Evolutionary conservation across 2,113 vertebrate species (phyloP).

Genomic region (Telmatochromis sp.): DNA sequence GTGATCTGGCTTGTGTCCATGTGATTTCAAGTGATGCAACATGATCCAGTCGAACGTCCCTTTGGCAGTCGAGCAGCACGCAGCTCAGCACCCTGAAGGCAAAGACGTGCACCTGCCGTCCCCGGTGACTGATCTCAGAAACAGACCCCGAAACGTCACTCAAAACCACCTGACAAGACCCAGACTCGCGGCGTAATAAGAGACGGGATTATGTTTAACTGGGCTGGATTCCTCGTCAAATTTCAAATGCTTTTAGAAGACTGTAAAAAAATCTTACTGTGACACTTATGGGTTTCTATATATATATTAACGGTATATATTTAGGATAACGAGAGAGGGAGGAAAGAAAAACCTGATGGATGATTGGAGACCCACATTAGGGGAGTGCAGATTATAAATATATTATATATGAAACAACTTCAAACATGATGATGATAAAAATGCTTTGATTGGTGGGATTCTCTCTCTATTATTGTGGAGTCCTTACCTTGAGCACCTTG

Average conservation of each 20-base stretch:
- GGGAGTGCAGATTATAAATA: background rate
- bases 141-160: background rate
- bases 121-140: slow-evolving; percentile 19
- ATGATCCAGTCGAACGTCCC: slow-evolving; percentile 11
- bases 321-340: background rate
- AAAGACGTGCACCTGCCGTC: slow-evolving; percentile 48
- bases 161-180: background rate
- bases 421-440: background rate
- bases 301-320: background rate
- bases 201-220: background rate
- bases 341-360: background rate
- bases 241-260: background rate
- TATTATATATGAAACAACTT: background rate
- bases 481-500: background rate
- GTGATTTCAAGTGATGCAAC: slow-evolving; percentile 43
- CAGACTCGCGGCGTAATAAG: background rate
- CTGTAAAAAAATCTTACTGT: background rate
- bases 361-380: background rate
- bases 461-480: background rate
- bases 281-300: background rate
- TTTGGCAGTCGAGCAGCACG: slow-evolving; percentile 15
- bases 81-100: background rate
- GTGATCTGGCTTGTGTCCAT: background rate
- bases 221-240: background rate
- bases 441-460: background rate